Conservation (phyloP, 2,888 invertebrate species). For the Mechanitis messenoides region DNA sequence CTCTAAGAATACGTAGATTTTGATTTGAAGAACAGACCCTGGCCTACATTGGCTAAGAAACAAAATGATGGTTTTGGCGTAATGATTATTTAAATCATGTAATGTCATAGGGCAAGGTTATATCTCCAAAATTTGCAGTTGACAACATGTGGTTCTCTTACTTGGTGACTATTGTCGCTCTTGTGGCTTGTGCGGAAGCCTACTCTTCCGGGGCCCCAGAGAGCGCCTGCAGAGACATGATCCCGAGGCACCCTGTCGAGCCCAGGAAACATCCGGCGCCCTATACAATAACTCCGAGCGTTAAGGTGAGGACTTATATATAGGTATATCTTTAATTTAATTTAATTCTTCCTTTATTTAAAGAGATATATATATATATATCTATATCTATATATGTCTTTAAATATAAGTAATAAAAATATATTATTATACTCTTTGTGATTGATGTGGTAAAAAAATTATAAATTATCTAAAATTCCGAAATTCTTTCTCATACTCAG, state of each 20-base stretch:
- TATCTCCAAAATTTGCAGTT: neutral
- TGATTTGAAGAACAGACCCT: conserved; percentile 59
- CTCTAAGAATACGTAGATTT: conserved; percentile 48
- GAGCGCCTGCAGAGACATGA: conserved; percentile 80
- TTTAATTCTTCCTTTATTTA: no score
- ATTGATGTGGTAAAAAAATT: neutral
- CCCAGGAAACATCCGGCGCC: conserved; percentile 76
- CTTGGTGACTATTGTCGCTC: conserved; percentile 42
- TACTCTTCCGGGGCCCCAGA: conserved; percentile 81
- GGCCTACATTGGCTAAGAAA: conserved; percentile 40
- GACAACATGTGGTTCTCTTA: conserved; percentile 49
- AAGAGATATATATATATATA: no score
- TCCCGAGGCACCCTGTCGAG: conserved; percentile 79
- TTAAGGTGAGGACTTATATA: conserved; percentile 44
- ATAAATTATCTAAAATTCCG: conserved; percentile 31
- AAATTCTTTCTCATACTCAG: conserved; percentile 4
- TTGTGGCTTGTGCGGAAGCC: conserved; percentile 53
- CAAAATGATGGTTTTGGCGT: neutral
- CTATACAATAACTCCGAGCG: conserved; percentile 72
- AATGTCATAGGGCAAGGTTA: conserved; percentile 1
- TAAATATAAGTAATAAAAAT: neutral
- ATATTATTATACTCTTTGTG: neutral
- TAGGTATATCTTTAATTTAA: no score
- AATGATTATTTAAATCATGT: neutral
- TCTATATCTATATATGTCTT: no score